Evolutionary conservation across 2,888 invertebrate species (phyloP).

Genomic region (Vandiemenella viatica): DNA sequence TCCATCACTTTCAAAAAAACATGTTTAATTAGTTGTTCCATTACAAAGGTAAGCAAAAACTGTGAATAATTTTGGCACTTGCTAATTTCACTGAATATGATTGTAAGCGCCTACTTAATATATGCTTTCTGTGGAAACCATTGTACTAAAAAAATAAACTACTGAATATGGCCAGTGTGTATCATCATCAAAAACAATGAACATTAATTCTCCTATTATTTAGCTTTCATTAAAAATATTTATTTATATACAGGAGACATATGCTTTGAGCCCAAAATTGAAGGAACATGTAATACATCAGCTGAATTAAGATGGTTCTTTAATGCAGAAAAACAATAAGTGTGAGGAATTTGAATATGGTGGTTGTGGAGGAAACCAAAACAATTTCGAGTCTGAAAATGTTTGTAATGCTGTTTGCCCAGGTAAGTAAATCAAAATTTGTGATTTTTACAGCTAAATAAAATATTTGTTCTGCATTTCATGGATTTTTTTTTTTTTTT

Average conservation of each 20-base stretch:
- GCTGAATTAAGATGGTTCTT: conserved; percentile 49
- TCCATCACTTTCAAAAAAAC: no score
- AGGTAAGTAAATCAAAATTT: conserved; percentile 30
- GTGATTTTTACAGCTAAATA: neutral
- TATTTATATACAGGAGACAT: conserved; percentile 43
- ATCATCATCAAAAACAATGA: no score
- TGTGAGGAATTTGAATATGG: conserved; percentile 55
- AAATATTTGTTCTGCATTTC: neutral
- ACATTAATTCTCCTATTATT: no score
- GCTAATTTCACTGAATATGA: no score
- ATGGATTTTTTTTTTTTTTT: neutral
- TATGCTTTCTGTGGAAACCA: no score
- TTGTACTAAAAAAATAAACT: no score
- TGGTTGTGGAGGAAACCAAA: conserved; percentile 68
- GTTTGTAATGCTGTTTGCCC: conserved; percentile 71
- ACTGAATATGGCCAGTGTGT: no score
- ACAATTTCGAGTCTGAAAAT: conserved; percentile 65
- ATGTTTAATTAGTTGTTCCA: no score
- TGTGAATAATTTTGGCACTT: no score
- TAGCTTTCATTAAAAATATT: no score
- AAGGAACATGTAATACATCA: conserved; percentile 34
- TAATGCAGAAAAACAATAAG: conserved; percentile 57
- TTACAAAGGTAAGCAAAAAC: no score
- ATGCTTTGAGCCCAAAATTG: conserved; percentile 59
- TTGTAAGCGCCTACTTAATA: no score